Conservation (phyloP, 2,888 invertebrate genomes). For the Elysia crispata region DNA sequence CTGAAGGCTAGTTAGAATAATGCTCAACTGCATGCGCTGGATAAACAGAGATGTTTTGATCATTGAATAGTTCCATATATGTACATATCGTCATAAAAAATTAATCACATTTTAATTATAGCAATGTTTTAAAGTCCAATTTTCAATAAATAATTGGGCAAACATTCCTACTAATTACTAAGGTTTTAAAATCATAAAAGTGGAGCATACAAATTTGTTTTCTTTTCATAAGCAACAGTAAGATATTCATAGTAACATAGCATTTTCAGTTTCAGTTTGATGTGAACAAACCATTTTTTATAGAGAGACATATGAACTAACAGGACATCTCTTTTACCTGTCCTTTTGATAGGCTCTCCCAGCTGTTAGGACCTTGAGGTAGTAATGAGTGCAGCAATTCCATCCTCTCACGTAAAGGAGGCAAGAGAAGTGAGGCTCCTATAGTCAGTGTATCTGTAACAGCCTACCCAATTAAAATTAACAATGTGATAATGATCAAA, state of each 20-base stretch:
- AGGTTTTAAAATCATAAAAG: too few relatives aligned
- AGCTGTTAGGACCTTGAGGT: slow-evolving; percentile 79
- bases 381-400: slow-evolving; percentile 81
- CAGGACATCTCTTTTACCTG: slow-evolving; percentile 76
- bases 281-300: not conserved
- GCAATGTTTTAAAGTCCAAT: too few relatives aligned
- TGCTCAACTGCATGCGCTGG: slow-evolving; percentile 81
- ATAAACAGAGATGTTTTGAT: slow-evolving; percentile 3
- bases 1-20: slow-evolving; percentile 82
- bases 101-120: too few relatives aligned
- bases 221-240: too few relatives aligned
- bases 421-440: slow-evolving; percentile 82
- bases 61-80: too few relatives aligned
- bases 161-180: too few relatives aligned
- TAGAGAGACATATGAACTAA: not conserved
- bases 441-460: slow-evolving; percentile 81
- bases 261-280: not conserved
- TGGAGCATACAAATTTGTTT: too few relatives aligned
- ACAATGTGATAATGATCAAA: not conserved
- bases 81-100: too few relatives aligned
- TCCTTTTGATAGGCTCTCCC: slow-evolving; percentile 80
- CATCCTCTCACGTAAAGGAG: slow-evolving; percentile 81
- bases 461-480: slow-evolving; percentile 65
- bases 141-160: too few relatives aligned
- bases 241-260: not conserved